phyloP scores from a whole-genome alignment of 2,113 vertebrate genomes.

The Protomyctophum bolini region DNA sequence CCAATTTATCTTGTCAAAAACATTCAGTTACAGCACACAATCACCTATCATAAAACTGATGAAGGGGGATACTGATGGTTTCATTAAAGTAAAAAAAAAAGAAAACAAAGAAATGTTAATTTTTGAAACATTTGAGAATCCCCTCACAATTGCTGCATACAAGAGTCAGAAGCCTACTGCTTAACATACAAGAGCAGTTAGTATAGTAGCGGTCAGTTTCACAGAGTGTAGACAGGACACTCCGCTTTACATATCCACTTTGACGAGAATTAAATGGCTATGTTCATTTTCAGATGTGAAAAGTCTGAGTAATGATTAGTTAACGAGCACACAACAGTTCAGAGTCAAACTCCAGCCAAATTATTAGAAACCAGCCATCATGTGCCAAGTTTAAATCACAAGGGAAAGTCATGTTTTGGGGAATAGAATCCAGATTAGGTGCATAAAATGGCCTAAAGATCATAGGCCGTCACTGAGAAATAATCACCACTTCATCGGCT shows the following conservation, averaged over 20 bases:
- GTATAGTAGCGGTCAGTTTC: slow-evolving; percentile 18
- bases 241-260: not conserved
- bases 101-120: not conserved
- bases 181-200: not conserved
- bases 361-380: not conserved
- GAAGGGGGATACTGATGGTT: slow-evolving; percentile 21
- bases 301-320: no score
- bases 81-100: slow-evolving; percentile 7
- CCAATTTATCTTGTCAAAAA: slow-evolving; percentile 17
- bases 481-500: not conserved
- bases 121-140: slow-evolving; percentile 10
- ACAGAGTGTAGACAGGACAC: slow-evolving; percentile 3
- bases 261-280: not conserved
- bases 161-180: not conserved
- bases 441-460: not conserved
- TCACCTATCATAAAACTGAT: slow-evolving; percentile 13
- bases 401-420: slow-evolving; percentile 5
- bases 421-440: not conserved
- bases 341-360: slow-evolving; percentile 1
- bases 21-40: slow-evolving; percentile 21
- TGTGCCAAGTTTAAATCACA: slow-evolving; percentile 12
- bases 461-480: not conserved
- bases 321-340: no score
- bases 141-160: not conserved
- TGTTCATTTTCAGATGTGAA: not conserved